Evolutionary conservation across 2,113 vertebrate genomes (phyloP), one percentile per base, ranked within the genome.

Genomic region (Hymenochirus boettgeri): DNA sequence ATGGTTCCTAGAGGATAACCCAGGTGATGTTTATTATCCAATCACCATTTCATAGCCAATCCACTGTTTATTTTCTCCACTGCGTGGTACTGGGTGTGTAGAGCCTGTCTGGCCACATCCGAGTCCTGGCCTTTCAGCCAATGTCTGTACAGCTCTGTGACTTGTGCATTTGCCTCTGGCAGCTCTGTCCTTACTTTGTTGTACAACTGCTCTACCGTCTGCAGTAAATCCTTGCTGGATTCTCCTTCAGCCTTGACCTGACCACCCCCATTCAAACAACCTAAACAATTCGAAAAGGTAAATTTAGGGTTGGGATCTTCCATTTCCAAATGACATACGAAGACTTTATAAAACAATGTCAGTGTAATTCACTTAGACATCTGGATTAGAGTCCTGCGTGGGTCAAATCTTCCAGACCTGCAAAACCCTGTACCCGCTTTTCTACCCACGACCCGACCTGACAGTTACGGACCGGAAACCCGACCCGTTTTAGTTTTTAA

Each of bases 31-130:
- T n/a, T n/a, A n/a, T n/a, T n/a, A n/a, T n/a, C 33, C 3, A 7
- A n/a, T 91, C 87, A 99, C 96, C 96, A 99, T 54, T 95, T 93
- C 79, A 97, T 92, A 18, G 58, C 78, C 24, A 98, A 88, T 2
- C 89, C 80, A 0, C 78, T 72, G 50, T 22, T 85, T 5, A 78
- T 62, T 60, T 85, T 97, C 78, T 97, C 91, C 67, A 98, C 80
- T 0, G 88, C 72, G 0, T 91, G 94, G 78, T 96, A 99, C 17
- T 72, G 35, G 0, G 96, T 99, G 60, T 92, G 94, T 70, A 99
- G 75, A 17, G 88, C 69, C n/a, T 29, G 11, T 23, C 7, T 48
- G 2, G 85, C 87, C 57, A 5, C 74, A 15, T 79, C 79, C 0
- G 89, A 87, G 48, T 62, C 85, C 0, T 70, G 25, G 0, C 85